Evolutionary conservation across 2,888 invertebrate species (phyloP).

Genomic region (Anthrax anthrax): DNA sequence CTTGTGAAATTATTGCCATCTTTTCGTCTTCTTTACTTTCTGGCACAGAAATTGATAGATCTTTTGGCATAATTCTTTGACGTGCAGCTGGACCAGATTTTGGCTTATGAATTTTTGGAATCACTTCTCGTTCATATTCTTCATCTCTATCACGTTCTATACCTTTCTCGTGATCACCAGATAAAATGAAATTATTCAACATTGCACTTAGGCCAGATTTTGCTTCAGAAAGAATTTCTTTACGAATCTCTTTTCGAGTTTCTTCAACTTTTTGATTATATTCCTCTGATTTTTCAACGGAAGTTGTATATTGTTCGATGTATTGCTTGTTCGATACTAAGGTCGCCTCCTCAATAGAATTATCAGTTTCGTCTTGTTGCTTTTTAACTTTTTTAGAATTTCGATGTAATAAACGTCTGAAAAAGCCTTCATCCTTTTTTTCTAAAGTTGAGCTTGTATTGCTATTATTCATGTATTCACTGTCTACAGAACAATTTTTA

Average conservation of each 20-base stretch:
- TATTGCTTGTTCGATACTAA: conserved; percentile 8
- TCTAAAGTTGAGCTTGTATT: conserved; percentile 7
- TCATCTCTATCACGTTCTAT: conserved; percentile 25
- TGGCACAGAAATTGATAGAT: conserved; percentile 33
- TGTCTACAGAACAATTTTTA: neutral
- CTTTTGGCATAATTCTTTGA: conserved; percentile 42
- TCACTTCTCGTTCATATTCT: conserved; percentile 21
- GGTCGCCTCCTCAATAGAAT: neutral
- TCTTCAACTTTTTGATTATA: conserved; percentile 19
- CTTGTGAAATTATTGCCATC: too few relatives aligned
- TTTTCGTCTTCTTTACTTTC: neutral
- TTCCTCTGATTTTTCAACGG: conserved; percentile 10
- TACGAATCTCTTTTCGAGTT: conserved; percentile 31
- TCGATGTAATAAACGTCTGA: conserved; percentile 51
- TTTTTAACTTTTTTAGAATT: conserved; percentile 41
- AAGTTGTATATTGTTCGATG: conserved; percentile 4
- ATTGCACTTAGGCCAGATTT: conserved; percentile 33
- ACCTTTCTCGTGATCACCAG: conserved; percentile 21
- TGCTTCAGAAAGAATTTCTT: conserved; percentile 38
- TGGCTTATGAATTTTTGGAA: conserved; percentile 30
- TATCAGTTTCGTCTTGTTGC: conserved; percentile 15
- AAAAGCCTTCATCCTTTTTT: conserved; percentile 39
- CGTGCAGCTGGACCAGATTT: conserved; percentile 39
- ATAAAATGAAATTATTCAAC: conserved; percentile 20
- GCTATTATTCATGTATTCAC: neutral